A percentile compares a stretch with the other conserved stretches of the same genome.
phyloP scores from a whole-genome alignment of 2,888 invertebrate species.

The Ennomos fuscantarius region DNA sequence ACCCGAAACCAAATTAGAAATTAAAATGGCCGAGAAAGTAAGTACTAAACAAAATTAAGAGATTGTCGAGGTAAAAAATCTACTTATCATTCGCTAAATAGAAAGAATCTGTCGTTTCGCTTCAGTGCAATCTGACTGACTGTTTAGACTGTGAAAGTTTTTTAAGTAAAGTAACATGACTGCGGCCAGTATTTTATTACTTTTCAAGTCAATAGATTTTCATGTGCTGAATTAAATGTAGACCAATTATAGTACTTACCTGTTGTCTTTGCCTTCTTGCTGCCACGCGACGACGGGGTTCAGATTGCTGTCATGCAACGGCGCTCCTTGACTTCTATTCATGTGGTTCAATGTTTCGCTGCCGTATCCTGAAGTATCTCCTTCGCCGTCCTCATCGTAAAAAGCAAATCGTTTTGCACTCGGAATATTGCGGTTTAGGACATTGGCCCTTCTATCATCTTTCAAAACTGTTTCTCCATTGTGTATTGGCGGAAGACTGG shows the following conservation, averaged over 20 bases:
- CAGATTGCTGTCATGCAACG: conserved; percentile 53
- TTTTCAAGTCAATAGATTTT: conserved; percentile 29
- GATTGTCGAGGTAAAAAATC: conserved; percentile 27
- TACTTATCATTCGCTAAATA: conserved; percentile 32
- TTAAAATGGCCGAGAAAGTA: background rate
- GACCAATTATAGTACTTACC: conserved; percentile 46
- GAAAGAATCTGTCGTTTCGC: conserved; percentile 38
- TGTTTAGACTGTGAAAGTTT: conserved; percentile 40
- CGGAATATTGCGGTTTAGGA: conserved; percentile 71
- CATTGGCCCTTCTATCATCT: conserved; percentile 64
- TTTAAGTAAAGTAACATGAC: conserved; percentile 30
- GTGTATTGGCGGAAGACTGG: conserved; percentile 88
- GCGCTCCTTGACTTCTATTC: conserved; percentile 59
- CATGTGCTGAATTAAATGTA: conserved; percentile 22
- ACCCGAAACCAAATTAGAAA: too few species aligned
- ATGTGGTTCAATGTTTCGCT: conserved; percentile 89
- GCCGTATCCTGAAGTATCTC: conserved; percentile 93
- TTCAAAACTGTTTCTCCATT: conserved; percentile 63
- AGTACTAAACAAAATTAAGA: conserved; percentile 6
- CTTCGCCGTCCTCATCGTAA: conserved; percentile 85
- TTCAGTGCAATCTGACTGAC: conserved; percentile 37
- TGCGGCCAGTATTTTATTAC: conserved; percentile 19
- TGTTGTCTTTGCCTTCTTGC: conserved; percentile 69
- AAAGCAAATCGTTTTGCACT: conserved; percentile 77
- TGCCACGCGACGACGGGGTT: conserved; percentile 78